phyloP scores from a whole-genome alignment of 2,797 vertebrate species.

The Okamejei kenojei region DNA sequence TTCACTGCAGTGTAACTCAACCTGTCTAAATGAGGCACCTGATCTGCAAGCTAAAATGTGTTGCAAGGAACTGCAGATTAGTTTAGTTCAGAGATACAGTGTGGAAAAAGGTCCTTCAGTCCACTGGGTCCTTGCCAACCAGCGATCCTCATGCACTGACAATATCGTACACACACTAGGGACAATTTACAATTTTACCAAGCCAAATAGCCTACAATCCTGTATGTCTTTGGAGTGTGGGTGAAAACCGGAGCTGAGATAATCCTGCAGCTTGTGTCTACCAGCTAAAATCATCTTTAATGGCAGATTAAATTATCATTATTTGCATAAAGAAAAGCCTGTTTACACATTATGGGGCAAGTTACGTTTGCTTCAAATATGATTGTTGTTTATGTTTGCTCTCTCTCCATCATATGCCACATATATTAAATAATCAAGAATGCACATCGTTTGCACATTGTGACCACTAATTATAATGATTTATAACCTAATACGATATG shows the following conservation, averaged over 20 bases:
- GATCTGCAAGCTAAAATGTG: background rate
- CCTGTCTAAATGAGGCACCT: background rate
- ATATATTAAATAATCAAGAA: background rate
- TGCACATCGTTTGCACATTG: background rate
- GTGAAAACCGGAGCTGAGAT: too few species aligned
- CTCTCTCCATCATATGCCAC: background rate
- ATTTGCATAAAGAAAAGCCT: background rate
- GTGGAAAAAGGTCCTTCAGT: too few species aligned
- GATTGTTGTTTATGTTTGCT: background rate
- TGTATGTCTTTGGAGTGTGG: too few species aligned
- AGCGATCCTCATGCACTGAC: too few species aligned
- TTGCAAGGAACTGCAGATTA: too few species aligned
- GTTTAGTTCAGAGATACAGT: too few species aligned
- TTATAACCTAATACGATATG: too few species aligned
- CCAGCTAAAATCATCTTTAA: constrained; percentile 5
- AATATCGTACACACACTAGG: too few species aligned
- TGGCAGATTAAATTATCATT: background rate
- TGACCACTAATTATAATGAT: background rate
- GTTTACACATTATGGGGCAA: background rate
- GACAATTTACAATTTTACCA: too few species aligned
- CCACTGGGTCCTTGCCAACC: too few species aligned
- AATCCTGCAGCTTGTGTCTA: background rate
- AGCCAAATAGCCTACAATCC: too few species aligned
- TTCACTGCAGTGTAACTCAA: constrained; percentile 28
- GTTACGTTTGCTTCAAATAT: background rate